Evolutionary conservation across 2,113 vertebrate species (phyloP).

Genomic region (Dicaeum eximium): DNA sequence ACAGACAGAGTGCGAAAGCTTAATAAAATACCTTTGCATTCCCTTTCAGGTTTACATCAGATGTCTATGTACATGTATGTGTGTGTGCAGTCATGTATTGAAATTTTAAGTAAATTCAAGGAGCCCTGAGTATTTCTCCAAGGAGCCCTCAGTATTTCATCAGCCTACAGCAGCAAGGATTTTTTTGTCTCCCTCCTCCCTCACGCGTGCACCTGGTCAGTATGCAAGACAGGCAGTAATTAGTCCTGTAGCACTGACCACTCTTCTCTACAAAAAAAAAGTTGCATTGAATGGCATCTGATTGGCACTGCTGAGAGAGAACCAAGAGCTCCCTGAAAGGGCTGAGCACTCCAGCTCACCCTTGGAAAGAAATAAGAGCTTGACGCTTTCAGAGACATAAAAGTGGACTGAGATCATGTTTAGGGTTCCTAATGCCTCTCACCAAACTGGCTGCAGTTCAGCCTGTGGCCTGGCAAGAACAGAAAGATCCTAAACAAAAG

Average conservation of each 20-base stretch:
- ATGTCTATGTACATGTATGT: not conserved
- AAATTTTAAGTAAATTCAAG: not conserved
- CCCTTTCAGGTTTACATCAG: not conserved
- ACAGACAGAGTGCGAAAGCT: not conserved
- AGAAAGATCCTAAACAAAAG: not conserved
- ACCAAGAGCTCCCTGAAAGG: not conserved
- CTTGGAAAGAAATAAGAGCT: not conserved
- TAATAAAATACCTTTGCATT: not conserved
- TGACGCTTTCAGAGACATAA: not conserved
- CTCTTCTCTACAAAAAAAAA: not conserved
- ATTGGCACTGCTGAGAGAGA: constrained; percentile 6
- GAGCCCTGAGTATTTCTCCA: not conserved
- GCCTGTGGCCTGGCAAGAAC: not conserved
- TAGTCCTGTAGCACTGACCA: not conserved
- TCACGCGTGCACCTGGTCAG: not conserved
- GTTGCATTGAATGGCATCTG: constrained; percentile 4
- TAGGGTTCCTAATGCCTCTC: not conserved
- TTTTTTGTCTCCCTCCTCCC: not conserved
- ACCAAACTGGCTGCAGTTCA: not conserved
- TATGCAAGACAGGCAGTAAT: not conserved
- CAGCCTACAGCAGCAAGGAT: not conserved
- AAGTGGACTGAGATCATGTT: not conserved
- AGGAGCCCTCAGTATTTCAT: not conserved
- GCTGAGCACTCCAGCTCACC: not conserved
- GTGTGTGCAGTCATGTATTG: not conserved